Evolutionary conservation across 2,113 vertebrate species (phyloP).

Genomic region (Alectura lathami): DNA sequence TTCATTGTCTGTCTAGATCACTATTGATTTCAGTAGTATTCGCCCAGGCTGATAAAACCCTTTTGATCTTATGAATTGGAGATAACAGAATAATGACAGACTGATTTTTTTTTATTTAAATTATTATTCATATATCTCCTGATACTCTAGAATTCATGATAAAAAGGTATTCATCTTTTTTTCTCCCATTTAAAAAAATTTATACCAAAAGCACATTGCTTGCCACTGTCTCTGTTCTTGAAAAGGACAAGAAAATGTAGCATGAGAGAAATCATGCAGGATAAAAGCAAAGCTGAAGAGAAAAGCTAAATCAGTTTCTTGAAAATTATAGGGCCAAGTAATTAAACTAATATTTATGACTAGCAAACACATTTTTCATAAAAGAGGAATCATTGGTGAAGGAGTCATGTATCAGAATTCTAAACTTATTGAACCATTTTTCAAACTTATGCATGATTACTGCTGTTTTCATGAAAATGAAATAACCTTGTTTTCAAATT

Average conservation of each 20-base stretch:
- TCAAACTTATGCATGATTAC: neutral
- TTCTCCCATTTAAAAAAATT: neutral
- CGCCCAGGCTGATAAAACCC: neutral
- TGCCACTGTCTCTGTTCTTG: neutral
- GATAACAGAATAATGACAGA: neutral
- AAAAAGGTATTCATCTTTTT: neutral
- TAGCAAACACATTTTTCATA: neutral
- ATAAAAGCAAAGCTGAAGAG: neutral
- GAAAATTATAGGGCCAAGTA: neutral
- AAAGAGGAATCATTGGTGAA: neutral
- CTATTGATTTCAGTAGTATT: neutral
- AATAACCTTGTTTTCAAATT: slow-evolving; percentile 18
- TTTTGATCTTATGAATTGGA: neutral
- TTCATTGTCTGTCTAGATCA: neutral
- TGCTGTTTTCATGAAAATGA: neutral
- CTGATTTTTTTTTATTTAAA: neutral
- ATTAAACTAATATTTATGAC: neutral
- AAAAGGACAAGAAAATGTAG: neutral
- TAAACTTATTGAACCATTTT: neutral
- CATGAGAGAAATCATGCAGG: neutral
- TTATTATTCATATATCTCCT: neutral
- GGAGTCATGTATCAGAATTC: neutral
- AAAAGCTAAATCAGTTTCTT: neutral
- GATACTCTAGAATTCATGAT: neutral
- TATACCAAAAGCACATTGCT: neutral